phyloP scores from a whole-genome alignment of 2,797 vertebrate genomes.

The Bradypodion ventrale region DNA sequence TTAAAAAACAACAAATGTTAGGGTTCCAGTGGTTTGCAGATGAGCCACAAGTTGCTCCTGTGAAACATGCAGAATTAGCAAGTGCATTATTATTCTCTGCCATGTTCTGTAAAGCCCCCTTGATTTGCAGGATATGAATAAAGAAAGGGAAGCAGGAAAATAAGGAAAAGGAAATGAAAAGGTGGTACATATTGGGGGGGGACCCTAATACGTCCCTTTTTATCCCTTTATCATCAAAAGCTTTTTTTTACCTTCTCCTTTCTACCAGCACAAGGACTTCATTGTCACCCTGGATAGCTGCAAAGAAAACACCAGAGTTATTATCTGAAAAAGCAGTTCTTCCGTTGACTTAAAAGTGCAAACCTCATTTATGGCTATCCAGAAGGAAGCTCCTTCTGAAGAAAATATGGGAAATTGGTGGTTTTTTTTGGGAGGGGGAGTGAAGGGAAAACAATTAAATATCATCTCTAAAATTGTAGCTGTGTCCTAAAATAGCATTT shows the following conservation, averaged over 20 bases:
- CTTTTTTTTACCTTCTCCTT: constrained; percentile 83
- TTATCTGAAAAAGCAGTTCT: rapidly evolving
- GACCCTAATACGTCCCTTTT: background rate
- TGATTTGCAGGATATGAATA: background rate
- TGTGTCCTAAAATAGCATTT: no score
- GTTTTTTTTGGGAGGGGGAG: no score
- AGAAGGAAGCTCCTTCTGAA: no score
- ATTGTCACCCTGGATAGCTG: constrained; percentile 88
- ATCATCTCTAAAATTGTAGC: no score
- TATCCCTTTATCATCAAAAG: background rate
- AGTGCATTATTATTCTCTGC: no score
- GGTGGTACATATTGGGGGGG: no score
- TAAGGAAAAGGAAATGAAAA: background rate
- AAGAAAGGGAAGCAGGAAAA: background rate
- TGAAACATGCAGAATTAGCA: no score
- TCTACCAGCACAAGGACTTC: constrained; percentile 93
- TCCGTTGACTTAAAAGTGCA: rapidly evolving
- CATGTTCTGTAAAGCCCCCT: background rate
- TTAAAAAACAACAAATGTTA: no score
- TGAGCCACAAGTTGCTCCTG: no score
- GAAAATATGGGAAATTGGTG: no score
- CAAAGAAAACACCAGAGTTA: constrained; percentile 36
- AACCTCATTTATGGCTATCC: background rate
- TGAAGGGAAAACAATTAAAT: no score
- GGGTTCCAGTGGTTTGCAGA: no score